phyloP scores from a whole-genome alignment of 2,797 vertebrate species.

The Botia almorhae region DNA sequence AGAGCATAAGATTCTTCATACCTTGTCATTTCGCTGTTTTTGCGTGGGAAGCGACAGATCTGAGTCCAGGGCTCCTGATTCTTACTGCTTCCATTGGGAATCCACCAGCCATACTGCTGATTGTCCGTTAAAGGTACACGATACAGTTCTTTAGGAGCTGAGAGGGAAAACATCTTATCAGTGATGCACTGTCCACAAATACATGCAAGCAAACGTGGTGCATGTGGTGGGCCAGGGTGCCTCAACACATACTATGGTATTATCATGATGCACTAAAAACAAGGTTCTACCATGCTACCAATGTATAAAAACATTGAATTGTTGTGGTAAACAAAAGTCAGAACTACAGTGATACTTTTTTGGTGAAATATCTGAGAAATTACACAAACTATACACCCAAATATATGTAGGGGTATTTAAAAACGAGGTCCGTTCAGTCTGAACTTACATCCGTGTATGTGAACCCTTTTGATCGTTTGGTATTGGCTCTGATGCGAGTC shows the following conservation, averaged over 20 bases:
- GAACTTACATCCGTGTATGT: neutral
- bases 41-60: constrained; percentile 68
- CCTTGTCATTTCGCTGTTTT: constrained; percentile 81
- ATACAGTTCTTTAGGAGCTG: constrained; percentile 83
- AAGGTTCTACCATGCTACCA: too few species aligned
- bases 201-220: neutral
- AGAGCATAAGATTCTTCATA: constrained; percentile 52
- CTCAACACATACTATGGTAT: constrained; percentile 28
- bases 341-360: too few species aligned
- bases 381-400: too few species aligned
- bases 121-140: constrained; percentile 76
- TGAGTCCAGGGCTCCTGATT: constrained; percentile 71
- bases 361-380: too few species aligned
- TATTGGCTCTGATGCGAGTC: constrained; percentile 21
- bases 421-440: neutral
- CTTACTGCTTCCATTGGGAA: constrained; percentile 53
- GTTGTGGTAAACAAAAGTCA: too few species aligned
- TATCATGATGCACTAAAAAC: too few species aligned
- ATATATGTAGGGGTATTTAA: too few species aligned
- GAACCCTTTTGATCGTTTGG: neutral
- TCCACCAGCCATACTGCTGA: constrained; percentile 83
- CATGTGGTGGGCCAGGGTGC: constrained; percentile 26
- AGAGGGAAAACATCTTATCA: constrained; percentile 47
- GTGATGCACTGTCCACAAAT: neutral
- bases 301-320: too few species aligned